Base-by-base conservation (phyloP, 2,888 invertebrate species). In the Ennomos fuscantarius region DNA sequence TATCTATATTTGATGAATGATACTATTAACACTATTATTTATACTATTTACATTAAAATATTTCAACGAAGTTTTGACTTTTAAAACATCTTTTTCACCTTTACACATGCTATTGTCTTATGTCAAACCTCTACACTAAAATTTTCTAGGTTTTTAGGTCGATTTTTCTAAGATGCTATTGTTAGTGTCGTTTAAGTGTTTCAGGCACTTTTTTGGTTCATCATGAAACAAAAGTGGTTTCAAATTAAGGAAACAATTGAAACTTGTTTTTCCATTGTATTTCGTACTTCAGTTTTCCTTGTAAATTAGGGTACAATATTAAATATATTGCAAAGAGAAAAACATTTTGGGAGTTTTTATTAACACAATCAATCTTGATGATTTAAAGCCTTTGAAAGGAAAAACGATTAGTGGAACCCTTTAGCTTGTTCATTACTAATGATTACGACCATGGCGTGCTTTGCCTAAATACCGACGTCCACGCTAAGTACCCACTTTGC, bases 401-500 rank as follows among this genome's bases (percentile, higher is more conserved):
- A 58, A 66, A 60, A 48, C 54, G 54, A 52, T 76, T 74, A 69
- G 66, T 11, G 36, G 68, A 69, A 73, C 58, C 57, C 56, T 60
- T 65, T 62, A 49, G 48, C 55, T 55, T 3, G 60, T 64, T 60
- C 70, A 73, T 70, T 66, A 68, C 68, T 61, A 66, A 66, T 69
- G 65, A 72, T 78, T 74, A 70, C 54, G 52, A 32, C 54, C 59
- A 49, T 63, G 57, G 55, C 59, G 61, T 63, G 65, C 68, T 34
- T 63, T 63, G 65, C 69, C 69, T 74, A 74, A 72, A 77, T 77
- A 70, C 70, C 67, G 13, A 36, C 5, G 12, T 35, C 9, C 13
- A 15, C 24, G 31, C 24, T 11, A 24, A 42, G 42, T 41, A 35
- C 3, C n/a, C n/a, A n/a, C n/a, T n/a, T 15, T 1, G 15, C 2